A percentile compares a stretch with the other conserved stretches of the same genome.
Evolutionary conservation across 2,113 vertebrate species (phyloP).

Genomic region (Alaudala cheleensis): DNA sequence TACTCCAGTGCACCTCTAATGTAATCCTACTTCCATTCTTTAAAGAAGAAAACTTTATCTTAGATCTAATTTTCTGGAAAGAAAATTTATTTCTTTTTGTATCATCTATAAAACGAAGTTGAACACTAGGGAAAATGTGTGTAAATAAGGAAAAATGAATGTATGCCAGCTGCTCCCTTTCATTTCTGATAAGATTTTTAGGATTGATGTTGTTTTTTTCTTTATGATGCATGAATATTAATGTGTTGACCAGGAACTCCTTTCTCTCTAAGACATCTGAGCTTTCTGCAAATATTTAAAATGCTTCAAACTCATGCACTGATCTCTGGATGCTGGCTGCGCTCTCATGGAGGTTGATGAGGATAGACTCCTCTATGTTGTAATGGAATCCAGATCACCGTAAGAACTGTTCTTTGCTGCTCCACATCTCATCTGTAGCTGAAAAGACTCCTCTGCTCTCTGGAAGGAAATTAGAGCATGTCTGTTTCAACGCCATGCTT

Average conservation of each 20-base stretch:
- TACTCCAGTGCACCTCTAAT: neutral
- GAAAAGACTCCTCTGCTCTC: neutral
- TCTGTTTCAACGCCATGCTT: neutral
- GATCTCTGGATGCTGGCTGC: neutral
- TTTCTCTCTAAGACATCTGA: neutral
- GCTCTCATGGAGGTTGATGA: neutral
- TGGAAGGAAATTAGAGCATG: neutral
- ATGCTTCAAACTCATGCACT: neutral
- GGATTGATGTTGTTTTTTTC: slow-evolving; percentile 26
- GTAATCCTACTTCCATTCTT: slow-evolving; percentile 20
- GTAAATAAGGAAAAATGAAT: slow-evolving; percentile 55
- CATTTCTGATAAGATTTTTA: slow-evolving; percentile 36
- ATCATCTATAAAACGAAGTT: slow-evolving; percentile 31
- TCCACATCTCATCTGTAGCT: neutral
- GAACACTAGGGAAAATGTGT: slow-evolving; percentile 9
- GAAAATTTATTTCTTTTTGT: slow-evolving; percentile 52
- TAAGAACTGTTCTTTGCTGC: neutral
- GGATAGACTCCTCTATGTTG: neutral
- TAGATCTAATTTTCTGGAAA: slow-evolving; percentile 48
- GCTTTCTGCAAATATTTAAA: neutral
- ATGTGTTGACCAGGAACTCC: neutral
- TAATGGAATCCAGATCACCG: neutral
- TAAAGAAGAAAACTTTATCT: slow-evolving; percentile 37
- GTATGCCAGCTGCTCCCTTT: slow-evolving; percentile 54
- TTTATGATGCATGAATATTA: slow-evolving; percentile 35